These are phyloP conservation scores for Rostratula benghalensis DNA, from an alignment of 2,113 vertebrate genomes.

Conservation along the genomic window DNA sequence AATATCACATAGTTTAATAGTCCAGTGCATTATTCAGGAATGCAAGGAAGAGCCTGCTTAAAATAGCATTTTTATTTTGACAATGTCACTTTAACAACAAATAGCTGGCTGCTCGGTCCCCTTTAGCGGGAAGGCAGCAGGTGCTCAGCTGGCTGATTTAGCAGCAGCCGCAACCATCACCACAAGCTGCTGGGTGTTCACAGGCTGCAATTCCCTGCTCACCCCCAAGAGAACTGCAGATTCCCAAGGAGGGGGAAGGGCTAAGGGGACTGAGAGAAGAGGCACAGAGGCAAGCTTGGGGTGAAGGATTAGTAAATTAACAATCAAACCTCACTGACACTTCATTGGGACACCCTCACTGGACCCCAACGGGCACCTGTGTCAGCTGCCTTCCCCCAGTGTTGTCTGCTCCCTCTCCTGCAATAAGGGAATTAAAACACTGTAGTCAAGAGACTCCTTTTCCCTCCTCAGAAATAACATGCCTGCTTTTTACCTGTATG, in stretches of 20 bases:
- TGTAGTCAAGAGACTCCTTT: neutral
- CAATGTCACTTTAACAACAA: conserved; percentile 44
- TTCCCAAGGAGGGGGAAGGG: conserved; percentile 56
- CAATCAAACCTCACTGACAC: neutral
- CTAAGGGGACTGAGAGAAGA: neutral
- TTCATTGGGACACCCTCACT: neutral
- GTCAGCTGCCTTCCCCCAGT: neutral
- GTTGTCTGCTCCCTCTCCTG: neutral
- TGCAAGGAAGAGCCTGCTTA: neutral
- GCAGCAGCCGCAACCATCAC: conserved; percentile 43
- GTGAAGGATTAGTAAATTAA: conserved; percentile 20
- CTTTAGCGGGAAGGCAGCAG: conserved; percentile 51
- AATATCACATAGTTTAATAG: conserved; percentile 1
- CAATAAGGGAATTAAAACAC: neutral
- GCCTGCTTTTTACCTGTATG: neutral
- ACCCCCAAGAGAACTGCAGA: conserved; percentile 29
- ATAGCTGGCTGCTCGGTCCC: conserved; percentile 9
- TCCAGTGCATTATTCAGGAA: neutral
- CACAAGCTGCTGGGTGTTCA: conserved; percentile 52
- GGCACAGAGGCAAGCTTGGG: neutral
- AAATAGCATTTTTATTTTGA: conserved; percentile 3
- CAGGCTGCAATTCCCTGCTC: conserved; percentile 59
- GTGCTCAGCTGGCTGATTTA: conserved; percentile 67
- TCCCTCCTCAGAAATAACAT: neutral
- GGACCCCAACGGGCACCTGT: rapidly evolving